Percentiles rank a stretch among this genome's conserved stretches.
phyloP scores from a whole-genome alignment of 2,888 invertebrate genomes.

The Drosophila rellima region DNA sequence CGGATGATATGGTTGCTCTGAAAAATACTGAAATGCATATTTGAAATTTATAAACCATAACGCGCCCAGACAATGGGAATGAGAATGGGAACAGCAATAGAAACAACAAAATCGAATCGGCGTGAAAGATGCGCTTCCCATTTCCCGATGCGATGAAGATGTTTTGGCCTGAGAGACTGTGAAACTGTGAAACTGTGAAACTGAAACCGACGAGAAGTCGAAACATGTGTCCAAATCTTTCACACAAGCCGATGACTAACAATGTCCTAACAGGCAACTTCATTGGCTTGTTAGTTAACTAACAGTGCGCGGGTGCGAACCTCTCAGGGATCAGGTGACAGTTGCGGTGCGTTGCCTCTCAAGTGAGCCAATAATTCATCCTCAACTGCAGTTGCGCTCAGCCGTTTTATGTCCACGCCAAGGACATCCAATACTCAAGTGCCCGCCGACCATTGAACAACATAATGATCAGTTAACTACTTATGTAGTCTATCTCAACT shows the following conservation, averaged over 20 bases:
- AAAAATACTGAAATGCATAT: slow-evolving; percentile 58
- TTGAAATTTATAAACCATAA: slow-evolving; percentile 76
- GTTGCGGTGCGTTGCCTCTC: slow-evolving; percentile 76
- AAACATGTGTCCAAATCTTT: slow-evolving; percentile 69
- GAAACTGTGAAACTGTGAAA: slow-evolving; percentile 46
- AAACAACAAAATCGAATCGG: slow-evolving; percentile 41
- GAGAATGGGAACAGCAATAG: slow-evolving; percentile 16
- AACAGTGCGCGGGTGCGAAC: slow-evolving; percentile 64
- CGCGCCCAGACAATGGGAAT: slow-evolving; percentile 53
- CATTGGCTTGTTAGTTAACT: slow-evolving; percentile 60
- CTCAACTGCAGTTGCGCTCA: slow-evolving; percentile 74
- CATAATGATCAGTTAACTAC: slow-evolving; percentile 66
- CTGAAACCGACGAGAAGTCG: slow-evolving; percentile 66
- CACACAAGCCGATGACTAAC: slow-evolving; percentile 41
- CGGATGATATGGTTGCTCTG: slow-evolving; percentile 57
- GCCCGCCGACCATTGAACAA: slow-evolving; percentile 35
- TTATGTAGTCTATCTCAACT: not conserved
- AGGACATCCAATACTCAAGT: slow-evolving; percentile 57
- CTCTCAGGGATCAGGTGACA: slow-evolving; percentile 76
- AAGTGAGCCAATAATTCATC: slow-evolving; percentile 81
- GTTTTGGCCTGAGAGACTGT: slow-evolving; percentile 14
- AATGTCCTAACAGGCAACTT: slow-evolving; percentile 49
- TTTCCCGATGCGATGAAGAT: slow-evolving; percentile 43
- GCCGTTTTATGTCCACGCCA: slow-evolving; percentile 65
- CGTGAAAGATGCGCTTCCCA: slow-evolving; percentile 71